Conservation (phyloP, 2,797 vertebrate species). For the Neolamprologus multifasciatus region DNA sequence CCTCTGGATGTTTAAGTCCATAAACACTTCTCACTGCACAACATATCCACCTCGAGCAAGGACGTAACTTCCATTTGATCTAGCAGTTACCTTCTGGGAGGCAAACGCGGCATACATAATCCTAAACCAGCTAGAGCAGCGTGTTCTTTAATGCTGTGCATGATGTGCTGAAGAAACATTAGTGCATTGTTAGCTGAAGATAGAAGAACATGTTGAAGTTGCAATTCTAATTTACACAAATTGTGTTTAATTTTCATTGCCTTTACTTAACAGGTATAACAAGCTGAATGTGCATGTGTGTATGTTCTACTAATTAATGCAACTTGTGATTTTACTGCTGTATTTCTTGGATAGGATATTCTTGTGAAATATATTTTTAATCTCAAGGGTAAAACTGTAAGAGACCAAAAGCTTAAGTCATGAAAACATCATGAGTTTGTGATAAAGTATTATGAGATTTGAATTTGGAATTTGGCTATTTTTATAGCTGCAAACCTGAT, state of each 20-base stretch:
- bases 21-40: neutral
- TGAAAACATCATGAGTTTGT: neutral
- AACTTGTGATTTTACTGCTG: neutral
- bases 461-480: neutral
- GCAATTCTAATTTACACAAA: neutral
- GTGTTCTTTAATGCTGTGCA: neutral
- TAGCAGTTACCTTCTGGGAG: neutral
- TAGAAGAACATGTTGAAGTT: neutral
- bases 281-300: neutral
- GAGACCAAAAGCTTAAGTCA: neutral
- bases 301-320: neutral
- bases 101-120: neutral
- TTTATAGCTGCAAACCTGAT: neutral
- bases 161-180: too few relatives aligned
- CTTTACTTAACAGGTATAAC: neutral
- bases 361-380: neutral
- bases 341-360: neutral
- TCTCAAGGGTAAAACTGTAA: neutral
- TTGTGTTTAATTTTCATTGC: neutral
- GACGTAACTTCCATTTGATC: neutral
- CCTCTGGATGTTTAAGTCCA: slow-evolving; percentile 9
- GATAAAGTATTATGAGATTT: neutral
- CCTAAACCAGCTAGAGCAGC: neutral
- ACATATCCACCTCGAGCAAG: neutral
- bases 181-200: neutral